Percentiles rank a stretch among this genome's conserved stretches.
phyloP scores from a whole-genome alignment of 2,888 invertebrate genomes.

The Parthenolecanium corni region DNA sequence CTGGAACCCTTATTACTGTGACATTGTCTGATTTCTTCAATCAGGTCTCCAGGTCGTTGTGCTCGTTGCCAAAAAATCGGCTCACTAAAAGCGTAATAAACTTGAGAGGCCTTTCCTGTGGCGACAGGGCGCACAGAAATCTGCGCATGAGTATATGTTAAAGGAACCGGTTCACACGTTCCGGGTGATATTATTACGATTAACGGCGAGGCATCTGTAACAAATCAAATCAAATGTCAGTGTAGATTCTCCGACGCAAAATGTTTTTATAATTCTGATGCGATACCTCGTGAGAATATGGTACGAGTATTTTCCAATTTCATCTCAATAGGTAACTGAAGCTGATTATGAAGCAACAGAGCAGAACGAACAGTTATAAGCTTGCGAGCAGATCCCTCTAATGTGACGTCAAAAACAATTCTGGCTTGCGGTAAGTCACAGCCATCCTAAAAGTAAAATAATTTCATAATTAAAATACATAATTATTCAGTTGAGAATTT shows the following conservation, averaged over 20 bases:
- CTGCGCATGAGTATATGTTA: slow-evolving; percentile 59
- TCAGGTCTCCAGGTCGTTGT: slow-evolving; percentile 40
- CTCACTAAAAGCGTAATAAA: slow-evolving; percentile 43
- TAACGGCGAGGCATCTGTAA: slow-evolving; percentile 6
- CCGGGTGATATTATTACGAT: slow-evolving; percentile 13
- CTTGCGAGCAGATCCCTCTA: slow-evolving; percentile 90
- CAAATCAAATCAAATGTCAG: too few species aligned
- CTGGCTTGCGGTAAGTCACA: slow-evolving; percentile 48
- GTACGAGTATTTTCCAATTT: slow-evolving; percentile 50
- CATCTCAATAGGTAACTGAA: slow-evolving; percentile 60
- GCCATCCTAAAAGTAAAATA: slow-evolving; percentile 3
- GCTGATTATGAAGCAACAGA: slow-evolving; percentile 62
- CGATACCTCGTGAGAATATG: slow-evolving; percentile 40
- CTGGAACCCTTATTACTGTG: slow-evolving; percentile 40
- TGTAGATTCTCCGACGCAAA: too few species aligned
- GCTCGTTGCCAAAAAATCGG: slow-evolving; percentile 52
- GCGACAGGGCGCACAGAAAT: slow-evolving; percentile 62
- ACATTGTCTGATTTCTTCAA: slow-evolving; percentile 41
- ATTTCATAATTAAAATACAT: not conserved
- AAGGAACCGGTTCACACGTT: slow-evolving; percentile 52
- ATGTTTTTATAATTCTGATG: not conserved
- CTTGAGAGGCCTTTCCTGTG: slow-evolving; percentile 35
- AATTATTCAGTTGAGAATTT: not conserved
- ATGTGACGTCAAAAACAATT: slow-evolving; percentile 78
- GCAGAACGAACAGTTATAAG: slow-evolving; percentile 86